phyloP scores from a whole-genome alignment of 2,797 vertebrate species.

The Rhynchonycteris naso region DNA sequence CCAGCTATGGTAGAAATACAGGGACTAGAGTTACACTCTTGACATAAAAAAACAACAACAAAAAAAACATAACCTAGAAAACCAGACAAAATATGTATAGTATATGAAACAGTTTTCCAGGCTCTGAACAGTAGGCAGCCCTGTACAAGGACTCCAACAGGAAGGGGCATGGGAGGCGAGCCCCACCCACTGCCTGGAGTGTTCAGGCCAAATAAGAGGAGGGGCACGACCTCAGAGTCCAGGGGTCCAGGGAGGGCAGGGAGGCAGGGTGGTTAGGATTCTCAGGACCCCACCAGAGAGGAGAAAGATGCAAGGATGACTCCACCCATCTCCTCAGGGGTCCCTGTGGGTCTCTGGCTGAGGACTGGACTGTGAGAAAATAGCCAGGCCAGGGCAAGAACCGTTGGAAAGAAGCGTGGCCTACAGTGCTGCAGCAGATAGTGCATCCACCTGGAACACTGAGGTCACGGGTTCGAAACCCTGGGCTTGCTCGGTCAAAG shows the following conservation, averaged over 20 bases:
- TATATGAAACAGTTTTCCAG: neutral
- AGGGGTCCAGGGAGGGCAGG: neutral
- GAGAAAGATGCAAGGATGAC: neutral
- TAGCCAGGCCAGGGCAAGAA: neutral
- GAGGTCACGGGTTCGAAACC: too few relatives aligned
- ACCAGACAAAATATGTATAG: neutral
- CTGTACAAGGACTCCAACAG: neutral
- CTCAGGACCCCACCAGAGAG: neutral
- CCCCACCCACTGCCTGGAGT: neutral
- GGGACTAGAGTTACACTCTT: neutral
- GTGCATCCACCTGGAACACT: too few relatives aligned
- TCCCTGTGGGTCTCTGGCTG: neutral
- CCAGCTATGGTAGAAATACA: neutral
- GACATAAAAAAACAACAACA: neutral
- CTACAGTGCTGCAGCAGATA: too few relatives aligned
- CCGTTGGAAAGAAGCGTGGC: neutral
- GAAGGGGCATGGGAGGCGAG: fast-evolving
- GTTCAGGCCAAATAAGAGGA: neutral
- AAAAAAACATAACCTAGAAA: neutral
- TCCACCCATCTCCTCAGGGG: neutral
- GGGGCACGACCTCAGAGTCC: neutral
- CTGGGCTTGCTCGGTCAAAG: too few relatives aligned
- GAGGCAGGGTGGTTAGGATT: neutral
- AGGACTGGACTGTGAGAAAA: neutral
- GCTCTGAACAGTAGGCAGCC: neutral